Evolutionary conservation across 2,888 invertebrate species (phyloP), one percentile per base, ranked within the genome.

Genomic region (Dryomyza anilis): DNA sequence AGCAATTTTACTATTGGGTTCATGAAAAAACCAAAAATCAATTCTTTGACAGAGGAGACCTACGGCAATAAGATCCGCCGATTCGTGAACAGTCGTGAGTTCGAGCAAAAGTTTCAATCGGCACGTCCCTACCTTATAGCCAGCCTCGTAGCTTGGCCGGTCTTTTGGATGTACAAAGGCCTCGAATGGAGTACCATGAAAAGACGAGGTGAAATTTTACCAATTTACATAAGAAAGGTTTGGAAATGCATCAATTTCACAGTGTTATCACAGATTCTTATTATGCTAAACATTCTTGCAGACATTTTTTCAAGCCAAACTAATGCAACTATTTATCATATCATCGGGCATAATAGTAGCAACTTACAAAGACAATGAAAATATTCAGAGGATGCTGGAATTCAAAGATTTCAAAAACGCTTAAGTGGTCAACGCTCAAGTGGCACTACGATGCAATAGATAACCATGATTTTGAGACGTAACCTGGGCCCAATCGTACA

Each of bases 291-390:
- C 19, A 19, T 16, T 52, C 23, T 64, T 61, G n/a, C 45, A 78
- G 78, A 78, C 78, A 5, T 76, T 75, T 64, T 73, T 75, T 46
- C 75, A 74, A 23, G 79, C 78, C 27, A 78, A 78, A 60, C 8
- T 73, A 2, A 70, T 78, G 65, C 78, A 78, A 65, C 33, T 79
- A 39, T 66, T 73, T 16, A 73, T 78, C 16, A 55, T 78, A 29
- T 53, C 68, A n/a, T 5, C 70, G 3, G 78, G 78, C 1, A 27
- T 69, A 16, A 61, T 64, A 12, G 10, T 55, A 10, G 66, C 63
- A 10, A 58, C 60, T 6, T 55, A 62, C 27, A 60, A 60, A 10
- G 57, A 66, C 14, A 59, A 46, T 29, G 25, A 36, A 10, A n/a
- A 59, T n/a, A 19, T 64, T 25, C 55, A 50, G 16, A 58, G 48